These are phyloP conservation scores for Dendronephthya gigantea DNA, from an alignment of 64 coral and sea anemone species.

Conservation along the genomic window DNA sequence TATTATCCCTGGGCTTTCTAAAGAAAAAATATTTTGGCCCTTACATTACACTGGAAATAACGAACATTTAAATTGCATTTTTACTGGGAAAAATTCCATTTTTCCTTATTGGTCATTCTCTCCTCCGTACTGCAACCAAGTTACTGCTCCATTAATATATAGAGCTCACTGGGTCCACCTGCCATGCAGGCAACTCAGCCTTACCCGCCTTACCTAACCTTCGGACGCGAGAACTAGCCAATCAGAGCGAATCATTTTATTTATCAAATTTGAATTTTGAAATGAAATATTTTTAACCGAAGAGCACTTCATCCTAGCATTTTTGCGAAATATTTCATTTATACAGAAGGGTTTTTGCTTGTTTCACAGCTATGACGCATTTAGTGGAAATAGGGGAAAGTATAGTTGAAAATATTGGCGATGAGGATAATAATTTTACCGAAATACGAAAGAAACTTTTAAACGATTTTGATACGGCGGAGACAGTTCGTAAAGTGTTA, in stretches of 20 bases:
- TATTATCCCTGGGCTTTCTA: too few relatives aligned
- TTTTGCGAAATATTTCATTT: neutral
- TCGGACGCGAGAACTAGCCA: neutral
- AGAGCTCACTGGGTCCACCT: neutral
- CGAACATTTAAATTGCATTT: too few relatives aligned
- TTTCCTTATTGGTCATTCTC: too few relatives aligned
- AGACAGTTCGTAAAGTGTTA: slow-evolving; percentile 11
- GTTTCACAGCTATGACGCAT: neutral
- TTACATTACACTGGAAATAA: too few relatives aligned
- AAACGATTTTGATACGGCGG: slow-evolving; percentile 50
- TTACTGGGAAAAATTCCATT: too few relatives aligned
- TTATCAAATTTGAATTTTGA: neutral
- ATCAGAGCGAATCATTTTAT: neutral
- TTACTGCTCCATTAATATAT: neutral
- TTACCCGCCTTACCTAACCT: neutral
- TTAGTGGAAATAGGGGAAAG: neutral
- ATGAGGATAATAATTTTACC: neutral
- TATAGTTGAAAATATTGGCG: neutral
- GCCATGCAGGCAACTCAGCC: neutral
- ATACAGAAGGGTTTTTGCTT: neutral
- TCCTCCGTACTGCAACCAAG: too few relatives aligned
- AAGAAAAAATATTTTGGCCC: too few relatives aligned
- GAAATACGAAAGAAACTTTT: slow-evolving; percentile 79
- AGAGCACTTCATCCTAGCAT: neutral
- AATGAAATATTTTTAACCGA: neutral